phyloP scores from a whole-genome alignment of 1,140 invertebrate genomes.

The Nephila pilipes region DNA sequence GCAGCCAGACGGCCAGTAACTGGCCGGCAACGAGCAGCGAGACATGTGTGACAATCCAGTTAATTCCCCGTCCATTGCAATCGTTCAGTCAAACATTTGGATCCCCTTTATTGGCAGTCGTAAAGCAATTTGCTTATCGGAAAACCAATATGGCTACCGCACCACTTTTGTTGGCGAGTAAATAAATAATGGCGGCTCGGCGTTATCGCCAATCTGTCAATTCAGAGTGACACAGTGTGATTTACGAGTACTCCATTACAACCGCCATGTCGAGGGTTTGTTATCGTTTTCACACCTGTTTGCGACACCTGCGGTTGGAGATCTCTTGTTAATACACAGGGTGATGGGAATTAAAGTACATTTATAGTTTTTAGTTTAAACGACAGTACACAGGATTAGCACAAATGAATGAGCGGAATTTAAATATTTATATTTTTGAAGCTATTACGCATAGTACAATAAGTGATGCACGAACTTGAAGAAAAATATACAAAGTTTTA shows the following conservation, averaged over 20 bases:
- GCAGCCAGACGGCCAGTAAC: neutral
- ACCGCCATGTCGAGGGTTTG: neutral
- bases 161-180: conserved; percentile 35
- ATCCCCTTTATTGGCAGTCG: conserved; percentile 31
- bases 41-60: conserved; percentile 12
- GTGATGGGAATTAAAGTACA: no score
- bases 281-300: conserved; percentile 27
- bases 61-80: neutral
- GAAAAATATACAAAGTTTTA: no score
- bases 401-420: no score
- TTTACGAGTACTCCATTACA: conserved; percentile 37
- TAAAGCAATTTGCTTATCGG: conserved; percentile 53
- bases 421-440: no score
- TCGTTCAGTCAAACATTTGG: neutral
- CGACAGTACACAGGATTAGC: no score
- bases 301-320: neutral
- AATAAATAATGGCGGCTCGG: conserved; percentile 40
- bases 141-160: conserved; percentile 52
- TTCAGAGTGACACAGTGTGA: conserved; percentile 16
- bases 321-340: no score
- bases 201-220: conserved; percentile 49
- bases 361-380: no score
- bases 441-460: no score
- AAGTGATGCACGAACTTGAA: no score
- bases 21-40: neutral